Percentiles rank a stretch among this genome's conserved stretches.
Evolutionary conservation across 1,140 invertebrate genomes (phyloP).

Genomic region (Drosophila bifasciata): DNA sequence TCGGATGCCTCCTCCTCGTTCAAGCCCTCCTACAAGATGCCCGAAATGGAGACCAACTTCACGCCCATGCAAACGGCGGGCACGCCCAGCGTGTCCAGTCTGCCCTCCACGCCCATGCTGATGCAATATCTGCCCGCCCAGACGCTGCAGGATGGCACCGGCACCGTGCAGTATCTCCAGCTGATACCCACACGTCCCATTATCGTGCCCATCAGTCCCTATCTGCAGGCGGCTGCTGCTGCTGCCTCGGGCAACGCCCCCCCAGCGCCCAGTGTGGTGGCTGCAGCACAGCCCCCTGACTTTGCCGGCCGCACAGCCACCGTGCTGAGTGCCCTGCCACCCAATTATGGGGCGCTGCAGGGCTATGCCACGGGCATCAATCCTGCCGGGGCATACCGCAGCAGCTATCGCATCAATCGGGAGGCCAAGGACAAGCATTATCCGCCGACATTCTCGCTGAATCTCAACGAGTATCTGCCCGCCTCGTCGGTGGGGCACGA

Average conservation of each 20-base stretch:
- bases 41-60: constrained; percentile 80
- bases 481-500: constrained; percentile 34
- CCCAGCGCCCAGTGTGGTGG: constrained; percentile 3
- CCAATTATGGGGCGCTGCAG: constrained; percentile 57
- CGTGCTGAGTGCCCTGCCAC: constrained; percentile 46
- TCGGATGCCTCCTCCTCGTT: constrained; percentile 30
- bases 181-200: constrained; percentile 79
- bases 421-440: constrained; percentile 73
- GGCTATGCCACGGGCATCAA: constrained; percentile 41
- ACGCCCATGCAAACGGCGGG: constrained; percentile 65
- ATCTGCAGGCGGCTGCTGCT: constrained; percentile 37
- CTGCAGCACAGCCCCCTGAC: constrained; percentile 35
- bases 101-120: constrained; percentile 86
- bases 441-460: constrained; percentile 56
- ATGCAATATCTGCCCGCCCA: constrained; percentile 84
- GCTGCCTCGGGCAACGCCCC: background rate
- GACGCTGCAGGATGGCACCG: constrained; percentile 60
- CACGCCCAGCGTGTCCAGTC: constrained; percentile 31
- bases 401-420: constrained; percentile 72
- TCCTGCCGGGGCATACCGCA: constrained; percentile 49
- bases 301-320: constrained; percentile 37
- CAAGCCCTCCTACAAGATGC: constrained; percentile 78
- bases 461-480: constrained; percentile 77
- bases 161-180: constrained; percentile 75
- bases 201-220: constrained; percentile 80